Base-by-base conservation (phyloP, 1,140 invertebrate genomes). In the Pseudomyrmex pallidus region DNA sequence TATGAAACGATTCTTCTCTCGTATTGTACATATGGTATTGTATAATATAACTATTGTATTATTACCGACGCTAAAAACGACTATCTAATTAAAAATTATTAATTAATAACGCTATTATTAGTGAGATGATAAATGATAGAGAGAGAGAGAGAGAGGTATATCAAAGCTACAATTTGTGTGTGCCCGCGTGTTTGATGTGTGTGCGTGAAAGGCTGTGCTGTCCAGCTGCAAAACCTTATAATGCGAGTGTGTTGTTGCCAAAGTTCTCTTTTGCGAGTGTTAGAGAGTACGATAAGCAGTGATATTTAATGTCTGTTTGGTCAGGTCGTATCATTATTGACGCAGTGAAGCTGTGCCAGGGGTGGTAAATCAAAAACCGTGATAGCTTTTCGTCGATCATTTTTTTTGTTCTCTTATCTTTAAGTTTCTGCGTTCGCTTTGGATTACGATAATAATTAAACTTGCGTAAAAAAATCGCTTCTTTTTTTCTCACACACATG, bases 171-270 rank as follows among this genome's bases (percentile, higher is more conserved):
- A 50, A 67, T 84, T 82, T 90, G 82, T 25, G 85, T 35, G 35
- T 35, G 35, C 35, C 35, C 35, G 35, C 35, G 35, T 35, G 35
- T 35, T 35, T 35, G 35, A 35, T 35, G 35, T 35, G 35, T 87
- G 78, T 52, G 80, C 78, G 80, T 72, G 68, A 90, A 90, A 90
- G 89, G 90, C 90, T 91, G 90, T 90, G 88, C 89, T 90, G 84
- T 85, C 89, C 88, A 87, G 89, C 90, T 91, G 78, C 76, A 78
- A 57, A 74, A 70, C 54, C 17, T 54, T 72, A 54, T 46, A 56
- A 54, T 92, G 91, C 91, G 91, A 92, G 91, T 89, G 83, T 91
- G 89, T 91, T 91, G 91, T 92, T 92, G 91, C 92, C 92, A 93
- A 93, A 93, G 91, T 92, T 90, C 72, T 72, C 59, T 78, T 87